Evolutionary conservation across 2,113 vertebrate genomes (phyloP).

Genomic region (Gallinago paraguaiae): DNA sequence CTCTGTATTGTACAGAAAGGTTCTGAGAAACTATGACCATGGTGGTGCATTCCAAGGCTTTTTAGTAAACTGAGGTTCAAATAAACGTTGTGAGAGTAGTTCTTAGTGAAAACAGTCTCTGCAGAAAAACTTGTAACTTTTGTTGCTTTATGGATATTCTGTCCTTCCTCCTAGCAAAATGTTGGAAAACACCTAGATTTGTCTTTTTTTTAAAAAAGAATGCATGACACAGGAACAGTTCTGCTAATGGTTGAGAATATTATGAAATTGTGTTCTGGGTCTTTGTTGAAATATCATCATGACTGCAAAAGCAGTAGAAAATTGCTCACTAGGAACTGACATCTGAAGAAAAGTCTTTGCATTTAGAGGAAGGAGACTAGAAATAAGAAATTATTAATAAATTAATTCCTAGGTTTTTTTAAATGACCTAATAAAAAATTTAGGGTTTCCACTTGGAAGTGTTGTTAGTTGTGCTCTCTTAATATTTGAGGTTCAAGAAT

Average conservation of each 20-base stretch:
- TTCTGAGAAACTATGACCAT: background rate
- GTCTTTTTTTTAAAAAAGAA: background rate
- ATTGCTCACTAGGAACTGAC: background rate
- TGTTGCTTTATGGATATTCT: background rate
- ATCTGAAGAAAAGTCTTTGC: background rate
- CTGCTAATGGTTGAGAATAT: background rate
- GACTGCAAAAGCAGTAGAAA: background rate
- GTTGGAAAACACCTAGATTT: background rate
- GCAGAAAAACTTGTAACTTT: background rate
- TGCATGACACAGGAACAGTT: background rate
- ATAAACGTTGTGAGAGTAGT: background rate
- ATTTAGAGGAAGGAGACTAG: background rate
- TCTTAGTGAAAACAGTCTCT: background rate
- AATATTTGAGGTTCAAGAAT: background rate
- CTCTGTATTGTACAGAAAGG: background rate
- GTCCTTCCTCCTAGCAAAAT: background rate
- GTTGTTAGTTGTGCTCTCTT: background rate
- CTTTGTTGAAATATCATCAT: background rate
- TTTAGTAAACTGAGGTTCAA: background rate
- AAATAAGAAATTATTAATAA: background rate
- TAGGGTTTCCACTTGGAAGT: background rate
- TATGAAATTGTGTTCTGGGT: background rate
- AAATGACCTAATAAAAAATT: background rate
- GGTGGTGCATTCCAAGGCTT: background rate
- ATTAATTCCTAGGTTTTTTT: background rate